These are phyloP conservation scores for Hylomyscus alleni DNA, from an alignment of 2,797 vertebrate genomes.

Conservation along the genomic window DNA sequence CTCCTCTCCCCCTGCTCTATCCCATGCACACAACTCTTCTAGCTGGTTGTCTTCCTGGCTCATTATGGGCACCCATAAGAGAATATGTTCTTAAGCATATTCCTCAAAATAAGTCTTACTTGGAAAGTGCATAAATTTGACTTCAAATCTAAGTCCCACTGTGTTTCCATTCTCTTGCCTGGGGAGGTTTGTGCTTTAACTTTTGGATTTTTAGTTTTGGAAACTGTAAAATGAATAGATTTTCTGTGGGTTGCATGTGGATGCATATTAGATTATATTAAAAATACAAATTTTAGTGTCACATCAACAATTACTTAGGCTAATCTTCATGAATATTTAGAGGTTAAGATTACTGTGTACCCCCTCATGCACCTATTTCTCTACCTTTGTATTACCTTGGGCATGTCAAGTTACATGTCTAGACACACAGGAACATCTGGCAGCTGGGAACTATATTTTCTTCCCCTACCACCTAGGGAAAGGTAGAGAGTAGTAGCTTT, in stretches of 20 bases:
- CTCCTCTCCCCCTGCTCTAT: neutral
- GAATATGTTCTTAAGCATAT: neutral
- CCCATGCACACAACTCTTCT: neutral
- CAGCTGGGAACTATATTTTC: neutral
- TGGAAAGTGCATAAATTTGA: conserved; percentile 30
- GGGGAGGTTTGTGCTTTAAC: neutral
- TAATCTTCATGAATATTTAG: neutral
- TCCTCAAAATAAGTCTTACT: neutral
- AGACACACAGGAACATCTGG: neutral
- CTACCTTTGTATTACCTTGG: neutral
- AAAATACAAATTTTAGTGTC: neutral
- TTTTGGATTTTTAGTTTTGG: conserved; percentile 30
- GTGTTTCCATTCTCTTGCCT: conserved; percentile 11
- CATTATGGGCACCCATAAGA: neutral
- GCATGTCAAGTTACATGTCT: neutral
- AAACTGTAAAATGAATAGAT: conserved; percentile 4
- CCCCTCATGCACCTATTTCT: neutral
- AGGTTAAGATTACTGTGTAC: neutral
- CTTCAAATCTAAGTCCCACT: neutral
- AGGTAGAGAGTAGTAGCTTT: neutral
- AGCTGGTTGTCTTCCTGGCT: neutral
- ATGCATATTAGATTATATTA: conserved; percentile 8
- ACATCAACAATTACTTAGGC: neutral
- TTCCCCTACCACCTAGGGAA: neutral
- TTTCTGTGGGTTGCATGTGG: neutral